phyloP scores from a whole-genome alignment of 2,888 invertebrate species.

The Lasioglossum morio region DNA sequence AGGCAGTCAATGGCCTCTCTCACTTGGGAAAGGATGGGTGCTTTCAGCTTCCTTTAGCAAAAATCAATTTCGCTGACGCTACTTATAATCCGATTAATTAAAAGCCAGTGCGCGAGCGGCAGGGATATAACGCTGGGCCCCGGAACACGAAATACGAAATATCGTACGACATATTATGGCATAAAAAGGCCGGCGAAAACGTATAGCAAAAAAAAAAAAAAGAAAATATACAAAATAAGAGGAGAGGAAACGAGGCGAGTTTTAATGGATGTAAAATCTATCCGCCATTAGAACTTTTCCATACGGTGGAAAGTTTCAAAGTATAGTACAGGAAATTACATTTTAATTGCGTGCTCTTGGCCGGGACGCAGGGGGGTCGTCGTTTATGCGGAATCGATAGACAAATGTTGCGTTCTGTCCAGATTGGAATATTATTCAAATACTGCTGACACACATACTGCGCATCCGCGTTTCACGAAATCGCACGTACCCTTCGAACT shows the following conservation, averaged over 20 bases:
- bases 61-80: slow-evolving; percentile 69
- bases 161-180: slow-evolving; percentile 31
- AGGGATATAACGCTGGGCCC: slow-evolving; percentile 3
- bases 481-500: neutral
- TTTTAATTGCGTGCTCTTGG: slow-evolving; percentile 38
- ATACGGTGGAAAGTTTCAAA: slow-evolving; percentile 24
- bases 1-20: slow-evolving; percentile 54
- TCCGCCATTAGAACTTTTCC: slow-evolving; percentile 29
- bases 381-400: slow-evolving; percentile 35
- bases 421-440: slow-evolving; percentile 1
- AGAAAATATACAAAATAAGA: neutral
- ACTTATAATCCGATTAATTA: slow-evolving; percentile 69
- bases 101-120: slow-evolving; percentile 34
- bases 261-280: slow-evolving; percentile 53
- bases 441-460: neutral
- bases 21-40: slow-evolving; percentile 32
- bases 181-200: slow-evolving; percentile 28
- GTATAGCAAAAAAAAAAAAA: no score
- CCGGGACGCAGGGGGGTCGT: neutral
- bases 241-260: neutral
- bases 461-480: neutral
- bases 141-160: slow-evolving; percentile 33
- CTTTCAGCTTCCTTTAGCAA: slow-evolving; percentile 64
- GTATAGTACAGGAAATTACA: slow-evolving; percentile 26
- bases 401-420: neutral